Conservation (phyloP, 2,888 invertebrate genomes). For the Aspidiotus rigidus region DNA sequence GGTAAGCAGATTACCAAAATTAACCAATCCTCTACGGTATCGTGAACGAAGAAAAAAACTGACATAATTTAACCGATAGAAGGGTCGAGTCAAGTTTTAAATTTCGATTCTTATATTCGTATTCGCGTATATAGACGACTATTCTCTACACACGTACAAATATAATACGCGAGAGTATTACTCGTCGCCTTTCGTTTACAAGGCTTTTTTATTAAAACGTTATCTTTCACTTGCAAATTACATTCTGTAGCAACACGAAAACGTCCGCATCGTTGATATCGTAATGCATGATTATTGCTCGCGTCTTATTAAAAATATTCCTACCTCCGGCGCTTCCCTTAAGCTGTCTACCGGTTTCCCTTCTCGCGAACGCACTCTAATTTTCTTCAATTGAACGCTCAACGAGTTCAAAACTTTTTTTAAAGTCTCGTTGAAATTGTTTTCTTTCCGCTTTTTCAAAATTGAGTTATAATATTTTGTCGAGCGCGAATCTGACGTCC, state of each 20-base stretch:
- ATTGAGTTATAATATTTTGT: too few relatives aligned
- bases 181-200: constrained; percentile 6
- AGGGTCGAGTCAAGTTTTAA: constrained; percentile 10
- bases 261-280: not conserved
- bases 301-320: constrained; percentile 9
- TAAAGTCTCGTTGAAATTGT: too few relatives aligned
- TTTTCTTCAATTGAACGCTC: too few relatives aligned
- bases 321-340: not conserved
- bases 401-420: too few relatives aligned
- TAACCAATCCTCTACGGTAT: constrained; percentile 32
- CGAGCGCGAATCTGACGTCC: too few relatives aligned
- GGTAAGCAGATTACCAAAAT: constrained; percentile 31
- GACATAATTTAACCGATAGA: constrained; percentile 23
- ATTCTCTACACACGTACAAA: too few relatives aligned
- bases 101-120: constrained; percentile 1
- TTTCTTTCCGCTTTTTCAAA: too few relatives aligned
- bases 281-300: not conserved
- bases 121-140: too few relatives aligned
- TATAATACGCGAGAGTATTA: too few relatives aligned
- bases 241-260: not conserved
- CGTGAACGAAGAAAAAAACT: constrained; percentile 26
- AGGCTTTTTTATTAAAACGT: constrained; percentile 13
- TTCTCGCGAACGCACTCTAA: too few relatives aligned
- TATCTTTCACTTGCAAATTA: constrained; percentile 6
- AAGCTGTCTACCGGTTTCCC: too few relatives aligned